Base-by-base conservation (phyloP, 2,888 invertebrate genomes). In the Scrobipalpa atriplicella region DNA sequence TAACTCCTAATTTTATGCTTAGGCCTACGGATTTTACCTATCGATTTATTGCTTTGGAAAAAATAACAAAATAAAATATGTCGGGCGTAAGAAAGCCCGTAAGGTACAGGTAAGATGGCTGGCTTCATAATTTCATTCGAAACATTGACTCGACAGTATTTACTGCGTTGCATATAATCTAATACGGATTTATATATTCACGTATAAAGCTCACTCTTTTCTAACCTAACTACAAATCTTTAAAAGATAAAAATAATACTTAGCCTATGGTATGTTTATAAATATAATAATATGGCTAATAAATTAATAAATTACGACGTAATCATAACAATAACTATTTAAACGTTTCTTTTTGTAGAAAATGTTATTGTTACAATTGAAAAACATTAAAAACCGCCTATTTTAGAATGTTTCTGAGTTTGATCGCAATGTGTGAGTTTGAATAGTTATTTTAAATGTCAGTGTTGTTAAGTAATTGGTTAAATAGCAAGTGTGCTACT, bases 231-330 rank as follows among this genome's bases (percentile, higher is more conserved):
- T 87, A 90, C 80, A 86, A 89, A 89, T 90, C 90, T 89, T 91
- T 87, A 81, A 84, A 90, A 90, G 89, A 90, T 89, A 90, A 88
- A 85, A 86, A 89, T 84, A 87, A 87, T 85, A 85, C 90, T 91
- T 90, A 92, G 75, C 87, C 91, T 92, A 92, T 92, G 92, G 92
- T 92, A 92, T 92, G 91, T 92, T 87, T 86, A 92, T 92, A 92
- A 90, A 92, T 90, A 91, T 85, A 88, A 84, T 89, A 91, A 84
- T 89, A 91, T 91, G 89, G 89, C 92, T 92, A 90, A 88, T 89
- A 90, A 90, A 85, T 88, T 85, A 85, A 86, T 77, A 80, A 69
- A 66, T 69, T 75, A 80, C 71, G 71, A 78, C 79, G 79, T 80
- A 83, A 82, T 81, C 84, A 82, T 83, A 84, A 83, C 68, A 68